Base-by-base conservation (phyloP, 2,888 invertebrate genomes). In the Lypha dubia region DNA sequence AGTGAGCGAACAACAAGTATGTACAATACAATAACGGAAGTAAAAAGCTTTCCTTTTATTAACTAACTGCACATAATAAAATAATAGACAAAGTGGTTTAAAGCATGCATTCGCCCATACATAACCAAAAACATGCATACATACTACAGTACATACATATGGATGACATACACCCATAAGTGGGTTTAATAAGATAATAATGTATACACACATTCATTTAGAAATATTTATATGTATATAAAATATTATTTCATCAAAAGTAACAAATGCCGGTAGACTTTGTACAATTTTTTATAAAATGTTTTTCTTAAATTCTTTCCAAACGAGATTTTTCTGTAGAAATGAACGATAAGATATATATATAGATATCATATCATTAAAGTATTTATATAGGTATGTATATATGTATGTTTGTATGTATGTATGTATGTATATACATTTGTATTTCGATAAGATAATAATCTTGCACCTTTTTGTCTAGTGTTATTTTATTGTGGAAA, bases 11-110 rank as follows among this genome's bases (percentile, higher is more conserved):
- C 28, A 28, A 1, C 9, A 73, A 22, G 1, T 3, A 51, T 35
- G 0, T 35, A 24, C 58, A 46, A 1, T 35, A 24, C 56, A 49
- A 38, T 17, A 60, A 77, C 67, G 49, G 67, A 76, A 76, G 67
- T 56, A 44, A 67, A 76, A 49, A 60, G n/a, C 17, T 49, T 63
- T 53, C 44, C 15, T 20, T 46, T 20, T 32, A 24, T 8, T 38
- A 63, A 44, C 53, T 38, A 63, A 44, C 53, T 22, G 28, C 4
- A 46, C 3, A 44, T 1, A 44, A n/a, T 17, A 13, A 41, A 41
- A 13, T 15, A 41, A 41, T 11, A 15, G 44, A 44, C n/a, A 44
- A 44, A 44, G 44, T n/a, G 15, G 15, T 44, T 35, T n/a, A n/a
- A n/a, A n/a, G 13, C 11, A 35, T 58, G 15, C 15, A 58, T 35